These are phyloP conservation scores for Otus sunia DNA, from an alignment of 2,113 vertebrate species.

Conservation along the genomic window DNA sequence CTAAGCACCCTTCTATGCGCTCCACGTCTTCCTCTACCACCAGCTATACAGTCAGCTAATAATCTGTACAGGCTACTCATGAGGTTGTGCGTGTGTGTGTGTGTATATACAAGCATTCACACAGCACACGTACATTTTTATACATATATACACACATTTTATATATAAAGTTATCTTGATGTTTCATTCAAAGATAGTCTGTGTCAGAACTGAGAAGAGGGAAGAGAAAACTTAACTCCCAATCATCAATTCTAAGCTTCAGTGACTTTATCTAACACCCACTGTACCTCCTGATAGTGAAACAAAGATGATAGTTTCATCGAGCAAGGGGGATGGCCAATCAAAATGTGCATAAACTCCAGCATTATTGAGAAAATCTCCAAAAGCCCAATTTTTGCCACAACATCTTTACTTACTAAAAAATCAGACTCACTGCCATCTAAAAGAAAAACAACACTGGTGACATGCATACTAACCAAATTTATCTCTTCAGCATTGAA, in stretches of 20 bases:
- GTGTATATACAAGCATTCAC: background rate
- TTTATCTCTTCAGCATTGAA: slow-evolving; percentile 98
- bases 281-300: background rate
- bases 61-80: background rate
- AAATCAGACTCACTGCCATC: background rate
- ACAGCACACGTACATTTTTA: background rate
- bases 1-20: rapidly evolving
- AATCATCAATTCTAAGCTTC: background rate
- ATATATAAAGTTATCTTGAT: background rate
- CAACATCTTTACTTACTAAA: background rate
- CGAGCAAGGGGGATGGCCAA: background rate
- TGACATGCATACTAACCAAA: slow-evolving; percentile 78
- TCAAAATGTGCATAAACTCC: background rate
- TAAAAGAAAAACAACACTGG: background rate
- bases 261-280: background rate
- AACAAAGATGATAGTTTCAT: background rate
- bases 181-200: background rate
- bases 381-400: background rate
- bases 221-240: background rate
- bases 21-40: background rate
- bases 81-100: background rate
- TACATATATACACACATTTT: background rate
- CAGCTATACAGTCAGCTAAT: background rate
- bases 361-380: background rate
- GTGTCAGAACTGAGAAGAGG: background rate